phyloP scores from a whole-genome alignment of 2,113 vertebrate genomes.

The Ceratotherium simum region DNA sequence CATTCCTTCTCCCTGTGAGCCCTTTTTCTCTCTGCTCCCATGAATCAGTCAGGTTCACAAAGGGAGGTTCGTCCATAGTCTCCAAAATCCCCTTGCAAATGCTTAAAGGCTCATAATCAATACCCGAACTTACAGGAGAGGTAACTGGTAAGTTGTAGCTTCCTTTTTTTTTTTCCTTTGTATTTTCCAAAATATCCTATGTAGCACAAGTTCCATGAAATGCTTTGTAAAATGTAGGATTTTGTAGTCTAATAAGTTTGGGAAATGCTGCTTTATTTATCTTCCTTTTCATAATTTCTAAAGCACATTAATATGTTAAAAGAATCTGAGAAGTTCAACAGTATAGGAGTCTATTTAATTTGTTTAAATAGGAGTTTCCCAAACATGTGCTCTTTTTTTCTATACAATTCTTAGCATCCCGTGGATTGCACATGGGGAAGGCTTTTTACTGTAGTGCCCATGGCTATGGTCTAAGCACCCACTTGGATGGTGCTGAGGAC shows the following conservation, averaged over 20 bases:
- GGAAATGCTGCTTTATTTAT: neutral
- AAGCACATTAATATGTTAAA: neutral
- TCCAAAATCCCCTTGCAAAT: neutral
- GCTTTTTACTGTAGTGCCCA: neutral
- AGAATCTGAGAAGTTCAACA: neutral
- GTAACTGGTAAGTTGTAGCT: neutral
- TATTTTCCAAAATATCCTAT: neutral
- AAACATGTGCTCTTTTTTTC: neutral
- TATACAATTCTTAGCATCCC: neutral
- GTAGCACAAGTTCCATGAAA: neutral
- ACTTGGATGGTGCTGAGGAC: neutral
- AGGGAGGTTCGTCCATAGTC: rapidly evolving
- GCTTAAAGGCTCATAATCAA: neutral
- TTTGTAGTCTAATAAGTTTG: neutral
- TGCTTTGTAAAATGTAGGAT: neutral
- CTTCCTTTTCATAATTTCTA: neutral
- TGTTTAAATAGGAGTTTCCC: neutral
- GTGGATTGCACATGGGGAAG: neutral
- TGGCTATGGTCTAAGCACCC: neutral
- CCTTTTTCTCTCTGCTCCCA: neutral
- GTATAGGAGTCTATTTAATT: neutral
- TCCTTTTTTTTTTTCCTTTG: neutral
- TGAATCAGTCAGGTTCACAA: neutral
- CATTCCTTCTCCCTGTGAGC: neutral
- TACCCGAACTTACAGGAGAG: rapidly evolving